Conservation (phyloP, 2,888 invertebrate species). For the Prenolepis imparis region DNA sequence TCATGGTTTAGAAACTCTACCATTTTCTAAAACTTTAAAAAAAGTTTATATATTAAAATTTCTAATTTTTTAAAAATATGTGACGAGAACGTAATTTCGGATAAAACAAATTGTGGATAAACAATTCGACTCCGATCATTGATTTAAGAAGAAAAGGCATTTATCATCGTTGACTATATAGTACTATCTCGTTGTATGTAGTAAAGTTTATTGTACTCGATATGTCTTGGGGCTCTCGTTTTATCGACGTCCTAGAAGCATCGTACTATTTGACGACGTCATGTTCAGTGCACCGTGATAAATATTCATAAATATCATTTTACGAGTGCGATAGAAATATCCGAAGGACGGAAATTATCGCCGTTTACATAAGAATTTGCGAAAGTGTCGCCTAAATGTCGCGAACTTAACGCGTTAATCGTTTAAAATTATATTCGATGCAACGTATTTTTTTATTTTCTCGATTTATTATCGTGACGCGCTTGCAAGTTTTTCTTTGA, state of each 20-base stretch:
- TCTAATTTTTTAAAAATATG: background rate
- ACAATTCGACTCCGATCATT: background rate
- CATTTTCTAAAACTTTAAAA: background rate
- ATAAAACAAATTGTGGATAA: conserved; percentile 2
- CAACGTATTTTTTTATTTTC: conserved; percentile 6
- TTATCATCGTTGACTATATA: background rate
- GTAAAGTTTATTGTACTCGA: conserved; percentile 38
- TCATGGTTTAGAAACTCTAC: background rate
- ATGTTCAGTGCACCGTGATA: conserved; percentile 26
- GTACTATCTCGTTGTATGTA: conserved; percentile 12
- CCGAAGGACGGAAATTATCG: conserved; percentile 46
- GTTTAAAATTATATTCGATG: background rate
- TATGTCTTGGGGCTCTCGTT: background rate
- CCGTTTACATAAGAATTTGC: background rate
- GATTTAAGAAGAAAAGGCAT: conserved; percentile 6
- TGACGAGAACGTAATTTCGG: background rate
- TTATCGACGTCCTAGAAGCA: conserved; percentile 37
- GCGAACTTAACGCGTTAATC: background rate
- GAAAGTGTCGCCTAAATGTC: background rate
- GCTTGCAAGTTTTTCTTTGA: background rate
- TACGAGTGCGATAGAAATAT: conserved; percentile 36
- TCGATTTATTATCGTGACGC: background rate
- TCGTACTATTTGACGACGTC: conserved; percentile 23
- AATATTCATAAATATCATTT: conserved; percentile 32
- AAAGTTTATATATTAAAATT: background rate